phyloP scores from a whole-genome alignment of 2,888 invertebrate genomes.

The Leistus spinibarbis region DNA sequence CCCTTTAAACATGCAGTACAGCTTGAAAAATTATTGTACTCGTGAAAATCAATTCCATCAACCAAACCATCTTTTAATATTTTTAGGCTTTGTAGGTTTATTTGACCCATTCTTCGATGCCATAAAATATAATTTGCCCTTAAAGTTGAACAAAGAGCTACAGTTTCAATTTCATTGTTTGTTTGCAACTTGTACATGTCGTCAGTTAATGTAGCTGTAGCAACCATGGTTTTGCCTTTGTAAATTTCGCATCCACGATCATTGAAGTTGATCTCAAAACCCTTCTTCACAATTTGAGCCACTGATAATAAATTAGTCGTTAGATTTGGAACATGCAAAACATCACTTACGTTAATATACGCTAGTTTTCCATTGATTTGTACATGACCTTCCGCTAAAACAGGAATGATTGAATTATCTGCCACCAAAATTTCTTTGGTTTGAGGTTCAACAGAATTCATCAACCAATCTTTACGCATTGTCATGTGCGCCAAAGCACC shows the following conservation, averaged over 20 bases:
- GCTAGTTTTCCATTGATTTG: conserved; percentile 1
- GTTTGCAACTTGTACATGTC: not conserved
- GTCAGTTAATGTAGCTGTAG: not conserved
- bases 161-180: no score
- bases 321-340: conserved; percentile 41
- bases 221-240: conserved; percentile 1
- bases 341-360: conserved; percentile 26
- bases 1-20: conserved; percentile 12
- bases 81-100: conserved; percentile 6
- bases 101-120: not conserved
- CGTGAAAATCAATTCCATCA: conserved; percentile 5
- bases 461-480: not conserved
- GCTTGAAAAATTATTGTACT: not conserved
- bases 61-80: not conserved
- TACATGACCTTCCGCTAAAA: not conserved
- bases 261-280: no score
- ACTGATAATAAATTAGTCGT: conserved; percentile 42
- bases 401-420: no score
- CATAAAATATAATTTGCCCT: not conserved
- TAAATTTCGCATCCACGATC: not conserved
- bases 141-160: not conserved
- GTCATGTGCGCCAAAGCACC: conserved; percentile 41
- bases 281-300: no score
- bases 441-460: not conserved
- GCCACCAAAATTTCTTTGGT: not conserved